Evolutionary conservation across 1,140 invertebrate genomes (phyloP).

Genomic region (Myzus persicae): DNA sequence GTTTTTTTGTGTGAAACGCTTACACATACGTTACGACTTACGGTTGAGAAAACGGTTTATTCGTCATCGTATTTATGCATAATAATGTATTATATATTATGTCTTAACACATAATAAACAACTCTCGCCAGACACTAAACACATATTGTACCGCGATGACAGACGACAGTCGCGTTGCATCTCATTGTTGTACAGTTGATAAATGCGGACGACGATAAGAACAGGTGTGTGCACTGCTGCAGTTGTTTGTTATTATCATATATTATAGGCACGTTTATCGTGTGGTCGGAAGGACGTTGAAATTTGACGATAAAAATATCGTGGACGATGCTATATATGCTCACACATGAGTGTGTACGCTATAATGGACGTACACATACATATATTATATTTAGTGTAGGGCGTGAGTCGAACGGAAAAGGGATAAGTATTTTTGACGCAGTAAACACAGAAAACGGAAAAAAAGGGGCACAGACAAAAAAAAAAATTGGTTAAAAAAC

Average conservation of each 20-base stretch:
- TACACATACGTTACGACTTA: too few species aligned
- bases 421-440: not conserved
- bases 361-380: not conserved
- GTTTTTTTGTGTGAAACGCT: too few species aligned
- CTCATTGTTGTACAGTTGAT: too few species aligned
- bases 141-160: too few species aligned
- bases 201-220: not conserved
- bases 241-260: not conserved
- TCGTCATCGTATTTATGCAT: too few species aligned
- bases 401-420: not conserved
- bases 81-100: too few species aligned
- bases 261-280: not conserved
- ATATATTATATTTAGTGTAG: not conserved
- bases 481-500: constrained; percentile 14
- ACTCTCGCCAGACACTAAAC: too few species aligned
- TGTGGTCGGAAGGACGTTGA: not conserved
- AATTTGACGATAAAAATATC: constrained; percentile 2
- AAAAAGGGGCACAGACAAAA: not conserved
- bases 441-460: not conserved
- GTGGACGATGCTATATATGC: not conserved
- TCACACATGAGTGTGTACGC: not conserved
- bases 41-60: too few species aligned
- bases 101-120: too few species aligned
- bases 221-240: too few species aligned
- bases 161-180: too few species aligned